Conservation (phyloP, 2,113 vertebrate genomes). For the Mirza zaza region DNA sequence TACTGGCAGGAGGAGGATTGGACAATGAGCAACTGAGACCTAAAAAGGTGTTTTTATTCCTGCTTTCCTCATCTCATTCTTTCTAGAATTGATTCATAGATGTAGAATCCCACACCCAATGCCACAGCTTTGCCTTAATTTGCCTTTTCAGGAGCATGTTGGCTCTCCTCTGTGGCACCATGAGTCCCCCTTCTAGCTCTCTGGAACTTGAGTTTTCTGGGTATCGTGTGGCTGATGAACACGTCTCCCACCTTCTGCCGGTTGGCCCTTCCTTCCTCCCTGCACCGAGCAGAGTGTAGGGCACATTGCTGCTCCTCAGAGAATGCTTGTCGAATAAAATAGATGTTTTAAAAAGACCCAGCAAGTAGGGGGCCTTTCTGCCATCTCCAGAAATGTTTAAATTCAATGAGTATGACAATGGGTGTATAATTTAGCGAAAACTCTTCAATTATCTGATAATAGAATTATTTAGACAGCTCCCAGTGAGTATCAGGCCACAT, state of each 20-base stretch:
- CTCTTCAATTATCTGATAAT: background rate
- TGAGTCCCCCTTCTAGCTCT: accelerated
- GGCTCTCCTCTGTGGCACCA: accelerated
- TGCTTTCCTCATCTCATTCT: too few relatives aligned
- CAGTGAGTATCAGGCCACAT: background rate
- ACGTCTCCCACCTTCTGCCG: accelerated
- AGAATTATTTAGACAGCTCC: background rate
- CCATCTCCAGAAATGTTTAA: background rate
- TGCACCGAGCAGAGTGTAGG: accelerated
- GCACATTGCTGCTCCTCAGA: accelerated
- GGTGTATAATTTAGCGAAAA: background rate
- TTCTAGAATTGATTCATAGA: background rate
- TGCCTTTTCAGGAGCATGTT: too few relatives aligned
- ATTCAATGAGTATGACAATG: background rate
- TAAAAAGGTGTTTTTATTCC: background rate
- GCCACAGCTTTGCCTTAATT: background rate
- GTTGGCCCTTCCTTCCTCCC: accelerated
- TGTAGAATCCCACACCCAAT: accelerated
- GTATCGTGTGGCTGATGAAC: accelerated
- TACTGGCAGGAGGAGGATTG: constrained; percentile 39
- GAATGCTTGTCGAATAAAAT: background rate
- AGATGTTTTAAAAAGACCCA: background rate
- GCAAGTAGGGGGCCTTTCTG: accelerated
- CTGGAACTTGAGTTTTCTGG: background rate
- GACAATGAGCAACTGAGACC: too few relatives aligned